Conservation (phyloP, 2,113 vertebrate species). For the Dicerorhinus sumatrensis region DNA sequence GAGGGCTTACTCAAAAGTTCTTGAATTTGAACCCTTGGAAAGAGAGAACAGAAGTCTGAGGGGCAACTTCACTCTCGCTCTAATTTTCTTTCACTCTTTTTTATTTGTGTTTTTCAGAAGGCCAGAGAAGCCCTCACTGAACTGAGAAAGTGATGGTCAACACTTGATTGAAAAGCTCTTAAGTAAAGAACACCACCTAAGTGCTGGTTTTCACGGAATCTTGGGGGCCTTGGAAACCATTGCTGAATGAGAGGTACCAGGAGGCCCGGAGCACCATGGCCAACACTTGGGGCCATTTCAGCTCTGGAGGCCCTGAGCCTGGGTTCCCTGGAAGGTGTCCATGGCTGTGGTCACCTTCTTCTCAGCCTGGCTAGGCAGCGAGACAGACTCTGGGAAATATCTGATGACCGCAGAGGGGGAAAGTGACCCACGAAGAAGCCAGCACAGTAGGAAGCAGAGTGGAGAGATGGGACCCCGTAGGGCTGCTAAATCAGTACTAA, state of each 20-base stretch:
- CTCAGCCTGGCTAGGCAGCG: neutral
- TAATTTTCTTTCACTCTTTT: neutral
- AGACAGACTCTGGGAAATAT: neutral
- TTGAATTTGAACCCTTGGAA: neutral
- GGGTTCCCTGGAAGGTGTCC: neutral
- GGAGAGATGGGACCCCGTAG: accelerated
- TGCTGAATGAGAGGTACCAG: neutral
- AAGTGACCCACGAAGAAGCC: neutral
- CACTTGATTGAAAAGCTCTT: neutral
- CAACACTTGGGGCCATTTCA: accelerated
- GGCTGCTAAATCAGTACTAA: neutral
- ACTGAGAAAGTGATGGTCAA: neutral
- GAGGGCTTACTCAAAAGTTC: neutral
- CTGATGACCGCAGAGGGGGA: neutral
- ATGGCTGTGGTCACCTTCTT: neutral
- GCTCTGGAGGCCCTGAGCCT: neutral
- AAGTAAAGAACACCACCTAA: neutral
- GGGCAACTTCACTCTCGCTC: neutral
- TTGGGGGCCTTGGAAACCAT: neutral
- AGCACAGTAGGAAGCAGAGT: neutral
- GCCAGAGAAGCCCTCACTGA: neutral
- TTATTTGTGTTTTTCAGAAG: neutral
- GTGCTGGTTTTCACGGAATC: neutral
- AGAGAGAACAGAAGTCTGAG: neutral
- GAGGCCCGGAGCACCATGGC: neutral